Percentiles rank a stretch among this genome's conserved stretches.
Evolutionary conservation across 2,797 vertebrate species (phyloP).

Genomic region (Myotis vivesi): DNA sequence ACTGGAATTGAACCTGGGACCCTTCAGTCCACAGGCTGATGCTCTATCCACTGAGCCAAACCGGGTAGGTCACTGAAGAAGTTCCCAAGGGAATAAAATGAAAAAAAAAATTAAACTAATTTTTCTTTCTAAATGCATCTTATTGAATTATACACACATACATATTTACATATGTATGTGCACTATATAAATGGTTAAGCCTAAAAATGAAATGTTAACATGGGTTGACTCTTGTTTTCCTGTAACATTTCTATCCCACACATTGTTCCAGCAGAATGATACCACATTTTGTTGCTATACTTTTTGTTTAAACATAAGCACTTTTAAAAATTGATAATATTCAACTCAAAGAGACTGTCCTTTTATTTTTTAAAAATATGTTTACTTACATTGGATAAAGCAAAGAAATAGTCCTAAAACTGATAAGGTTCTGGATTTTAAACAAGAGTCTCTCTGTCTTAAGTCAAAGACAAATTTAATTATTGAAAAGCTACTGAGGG

Average conservation of each 20-base stretch:
- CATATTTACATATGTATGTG: too few relatives aligned
- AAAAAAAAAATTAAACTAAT: neutral
- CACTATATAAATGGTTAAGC: neutral
- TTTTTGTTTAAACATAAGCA: neutral
- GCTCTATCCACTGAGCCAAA: neutral
- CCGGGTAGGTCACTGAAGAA: neutral
- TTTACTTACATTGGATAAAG: neutral
- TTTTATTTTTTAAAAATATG: slow-evolving; percentile 18
- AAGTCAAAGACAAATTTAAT: neutral
- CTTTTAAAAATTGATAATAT: neutral
- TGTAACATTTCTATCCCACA: neutral
- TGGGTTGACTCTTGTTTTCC: neutral
- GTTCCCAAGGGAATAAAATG: neutral
- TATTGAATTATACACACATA: neutral
- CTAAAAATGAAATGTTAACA: slow-evolving; percentile 1
- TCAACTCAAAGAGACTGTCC: neutral
- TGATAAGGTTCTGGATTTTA: neutral
- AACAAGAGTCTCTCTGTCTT: neutral
- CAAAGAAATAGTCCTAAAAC: neutral
- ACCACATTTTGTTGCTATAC: neutral
- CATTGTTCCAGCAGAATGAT: neutral
- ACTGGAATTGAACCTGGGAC: too few relatives aligned
- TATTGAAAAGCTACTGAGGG: neutral
- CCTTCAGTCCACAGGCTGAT: too few relatives aligned
- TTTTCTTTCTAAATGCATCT: neutral